phyloP scores from a whole-genome alignment of 2,888 invertebrate genomes.

The Lasioglossum oenotherae region DNA sequence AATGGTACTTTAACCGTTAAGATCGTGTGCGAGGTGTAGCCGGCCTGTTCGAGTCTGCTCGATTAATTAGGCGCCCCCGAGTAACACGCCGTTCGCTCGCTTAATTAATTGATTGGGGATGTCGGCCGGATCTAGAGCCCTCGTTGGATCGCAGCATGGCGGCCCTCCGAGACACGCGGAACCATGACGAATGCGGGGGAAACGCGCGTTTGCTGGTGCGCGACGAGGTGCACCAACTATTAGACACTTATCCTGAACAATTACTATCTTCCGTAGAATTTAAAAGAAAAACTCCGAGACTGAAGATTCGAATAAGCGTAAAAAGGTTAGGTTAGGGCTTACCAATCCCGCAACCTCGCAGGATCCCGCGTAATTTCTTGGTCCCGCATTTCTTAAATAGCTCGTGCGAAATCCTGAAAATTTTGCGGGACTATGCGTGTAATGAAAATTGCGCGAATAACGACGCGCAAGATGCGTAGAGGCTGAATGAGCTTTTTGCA shows the following conservation, averaged over 20 bases:
- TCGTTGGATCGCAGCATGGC: slow-evolving; percentile 14
- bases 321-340: too few relatives aligned
- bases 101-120: slow-evolving; percentile 66
- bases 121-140: slow-evolving; percentile 18
- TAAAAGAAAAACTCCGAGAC: neutral
- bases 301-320: too few relatives aligned
- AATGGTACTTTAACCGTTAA: slow-evolving; percentile 71
- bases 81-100: slow-evolving; percentile 54
- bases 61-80: slow-evolving; percentile 67
- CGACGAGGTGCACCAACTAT: neutral
- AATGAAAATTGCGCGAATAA: too few relatives aligned
- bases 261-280: neutral
- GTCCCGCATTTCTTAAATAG: too few relatives aligned
- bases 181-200: slow-evolving; percentile 27
- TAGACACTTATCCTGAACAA: neutral
- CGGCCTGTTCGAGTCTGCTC: slow-evolving; percentile 76
- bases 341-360: too few relatives aligned
- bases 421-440: too few relatives aligned
- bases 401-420: too few relatives aligned
- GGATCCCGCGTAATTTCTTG: too few relatives aligned
- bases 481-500: too few relatives aligned
- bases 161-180: neutral
- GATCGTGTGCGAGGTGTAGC: slow-evolving; percentile 80
- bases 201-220: neutral
- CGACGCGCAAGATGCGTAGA: too few relatives aligned